Evolutionary conservation across 2,888 invertebrate genomes (phyloP).

Genomic region (Colostygia pectinataria): DNA sequence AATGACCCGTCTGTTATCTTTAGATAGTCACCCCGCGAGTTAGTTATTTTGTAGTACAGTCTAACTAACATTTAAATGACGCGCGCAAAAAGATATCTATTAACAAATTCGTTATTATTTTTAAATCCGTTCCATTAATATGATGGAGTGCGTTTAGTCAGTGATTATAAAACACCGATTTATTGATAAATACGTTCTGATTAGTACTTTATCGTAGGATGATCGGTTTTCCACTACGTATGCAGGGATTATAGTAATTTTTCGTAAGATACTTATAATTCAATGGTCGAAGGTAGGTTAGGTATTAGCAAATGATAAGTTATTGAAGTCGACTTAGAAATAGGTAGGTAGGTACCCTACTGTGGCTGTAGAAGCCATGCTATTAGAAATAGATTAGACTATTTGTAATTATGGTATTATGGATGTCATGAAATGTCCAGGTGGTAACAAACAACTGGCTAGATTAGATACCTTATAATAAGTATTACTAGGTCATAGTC

Average conservation of each 20-base stretch:
- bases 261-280: neutral
- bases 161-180: conserved; percentile 21
- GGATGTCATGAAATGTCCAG: too few relatives aligned
- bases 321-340: neutral
- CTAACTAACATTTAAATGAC: too few relatives aligned
- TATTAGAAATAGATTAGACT: too few relatives aligned
- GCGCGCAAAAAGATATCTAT: neutral
- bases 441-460: too few relatives aligned
- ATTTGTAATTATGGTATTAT: too few relatives aligned
- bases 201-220: conserved; percentile 2
- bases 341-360: too few relatives aligned
- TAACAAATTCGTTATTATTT: conserved; percentile 8
- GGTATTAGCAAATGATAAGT: neutral
- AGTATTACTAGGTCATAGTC: too few relatives aligned
- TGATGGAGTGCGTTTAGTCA: conserved; percentile 18
- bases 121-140: conserved; percentile 9
- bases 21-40: too few relatives aligned
- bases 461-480: too few relatives aligned
- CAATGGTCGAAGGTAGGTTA: neutral
- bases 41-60: too few relatives aligned
- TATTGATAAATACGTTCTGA: conserved; percentile 14
- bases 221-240: neutral
- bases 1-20: too few relatives aligned
- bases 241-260: neutral
- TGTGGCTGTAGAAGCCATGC: too few relatives aligned